Conservation (phyloP, 2,113 vertebrate species). For the Heterocephalus glaber region DNA sequence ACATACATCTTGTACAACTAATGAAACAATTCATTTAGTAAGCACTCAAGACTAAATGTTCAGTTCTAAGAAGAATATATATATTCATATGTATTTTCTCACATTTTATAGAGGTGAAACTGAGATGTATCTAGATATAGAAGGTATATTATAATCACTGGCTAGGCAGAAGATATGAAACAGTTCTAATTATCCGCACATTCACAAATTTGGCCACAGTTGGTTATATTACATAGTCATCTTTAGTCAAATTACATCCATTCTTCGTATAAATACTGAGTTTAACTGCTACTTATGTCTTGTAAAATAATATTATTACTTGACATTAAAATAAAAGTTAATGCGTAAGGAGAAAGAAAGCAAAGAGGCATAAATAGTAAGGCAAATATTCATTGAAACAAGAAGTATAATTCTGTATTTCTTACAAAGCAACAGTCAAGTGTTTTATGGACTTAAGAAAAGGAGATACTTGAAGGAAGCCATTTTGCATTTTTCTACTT, state of each 20-base stretch:
- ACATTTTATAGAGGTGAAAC: neutral
- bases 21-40: neutral
- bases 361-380: neutral
- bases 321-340: slow-evolving; percentile 12
- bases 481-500: neutral
- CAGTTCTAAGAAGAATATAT: neutral
- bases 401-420: neutral
- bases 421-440: neutral
- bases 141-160: neutral
- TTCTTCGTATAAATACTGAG: neutral
- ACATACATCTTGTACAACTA: neutral
- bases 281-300: neutral
- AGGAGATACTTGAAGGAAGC: neutral
- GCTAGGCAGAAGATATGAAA: neutral
- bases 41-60: neutral
- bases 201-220: neutral
- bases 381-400: neutral
- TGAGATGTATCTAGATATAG: neutral
- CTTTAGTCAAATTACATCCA: neutral
- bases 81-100: neutral
- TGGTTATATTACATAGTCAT: neutral
- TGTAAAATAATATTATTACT: neutral
- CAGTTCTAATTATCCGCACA: neutral
- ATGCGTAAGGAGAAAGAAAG: neutral
- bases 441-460: neutral